A percentile compares a stretch with the other conserved stretches of the same genome.
Conservation (phyloP, 1,140 invertebrate genomes). For the Listronotus bonariensis region DNA sequence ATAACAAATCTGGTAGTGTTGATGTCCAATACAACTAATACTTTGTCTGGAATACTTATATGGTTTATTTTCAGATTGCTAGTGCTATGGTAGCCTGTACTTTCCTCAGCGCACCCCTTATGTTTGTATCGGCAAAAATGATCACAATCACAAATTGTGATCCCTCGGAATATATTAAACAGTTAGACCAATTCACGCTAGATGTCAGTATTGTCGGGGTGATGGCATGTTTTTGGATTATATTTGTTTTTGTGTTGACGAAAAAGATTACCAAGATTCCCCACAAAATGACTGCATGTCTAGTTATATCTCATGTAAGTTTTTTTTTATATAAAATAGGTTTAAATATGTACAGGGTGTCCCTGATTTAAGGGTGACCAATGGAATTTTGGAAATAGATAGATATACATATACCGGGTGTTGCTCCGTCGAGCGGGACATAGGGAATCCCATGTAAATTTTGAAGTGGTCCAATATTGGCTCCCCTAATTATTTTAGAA, state of each 20-base stretch:
- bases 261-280: constrained; percentile 79
- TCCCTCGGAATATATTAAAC: constrained; percentile 70
- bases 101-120: constrained; percentile 89
- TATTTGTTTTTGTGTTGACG: constrained; percentile 76
- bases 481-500: too few relatives aligned
- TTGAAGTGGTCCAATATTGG: too few relatives aligned
- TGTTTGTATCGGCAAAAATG: constrained; percentile 94
- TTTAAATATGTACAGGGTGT: too few relatives aligned
- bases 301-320: constrained; percentile 79
- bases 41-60: too few relatives aligned
- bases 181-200: constrained; percentile 80
- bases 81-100: constrained; percentile 92
- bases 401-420: too few relatives aligned
- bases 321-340: not conserved
- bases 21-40: too few relatives aligned
- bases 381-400: too few relatives aligned
- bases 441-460: too few relatives aligned
- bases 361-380: too few relatives aligned
- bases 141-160: constrained; percentile 74
- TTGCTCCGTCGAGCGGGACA: too few relatives aligned
- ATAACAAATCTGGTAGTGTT: too few relatives aligned
- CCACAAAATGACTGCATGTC: constrained; percentile 78
- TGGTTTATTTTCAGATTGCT: constrained; percentile 68
- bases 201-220: constrained; percentile 81
- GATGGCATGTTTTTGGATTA: constrained; percentile 76